These are phyloP conservation scores for Oryzias sinensis DNA, from an alignment of 2,797 vertebrate genomes.

Conservation along the genomic window DNA sequence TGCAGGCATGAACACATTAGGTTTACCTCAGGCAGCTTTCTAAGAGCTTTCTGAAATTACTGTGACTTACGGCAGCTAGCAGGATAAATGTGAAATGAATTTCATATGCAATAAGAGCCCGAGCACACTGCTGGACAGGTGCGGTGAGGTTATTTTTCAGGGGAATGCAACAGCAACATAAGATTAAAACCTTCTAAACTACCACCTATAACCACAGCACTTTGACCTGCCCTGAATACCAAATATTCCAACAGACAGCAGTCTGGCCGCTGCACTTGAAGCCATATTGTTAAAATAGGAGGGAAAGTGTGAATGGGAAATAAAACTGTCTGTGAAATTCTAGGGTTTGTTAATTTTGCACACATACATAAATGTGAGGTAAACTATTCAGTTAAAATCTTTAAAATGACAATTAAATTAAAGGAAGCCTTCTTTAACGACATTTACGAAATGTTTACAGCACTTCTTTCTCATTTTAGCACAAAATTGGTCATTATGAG, in stretches of 20 bases:
- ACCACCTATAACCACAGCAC: background rate
- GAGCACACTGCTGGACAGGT: constrained; percentile 14
- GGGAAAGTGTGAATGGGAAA: constrained; percentile 14
- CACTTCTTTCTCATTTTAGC: too few species aligned
- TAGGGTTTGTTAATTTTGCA: too few species aligned
- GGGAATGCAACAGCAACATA: constrained; percentile 14
- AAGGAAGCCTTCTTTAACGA: too few species aligned
- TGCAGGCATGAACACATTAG: constrained; percentile 2
- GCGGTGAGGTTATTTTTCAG: constrained; percentile 11
- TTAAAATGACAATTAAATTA: too few species aligned
- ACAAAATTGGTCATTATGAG: too few species aligned
- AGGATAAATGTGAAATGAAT: constrained; percentile 39
- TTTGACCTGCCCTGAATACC: constrained; percentile 9
- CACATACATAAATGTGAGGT: too few species aligned
- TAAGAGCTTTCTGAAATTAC: constrained; percentile 35
- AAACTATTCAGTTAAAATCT: too few species aligned
- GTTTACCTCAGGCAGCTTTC: constrained; percentile 19
- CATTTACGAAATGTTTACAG: too few species aligned
- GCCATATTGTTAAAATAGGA: constrained; percentile 38
- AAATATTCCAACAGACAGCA: constrained; percentile 27
- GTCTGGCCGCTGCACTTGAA: constrained; percentile 36
- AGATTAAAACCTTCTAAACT: constrained; percentile 9
- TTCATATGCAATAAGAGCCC: constrained; percentile 37
- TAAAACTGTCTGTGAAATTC: background rate
- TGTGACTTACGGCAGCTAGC: constrained; percentile 31